These are phyloP conservation scores for Whitmania pigra DNA, from an alignment of 1,140 invertebrate species.

Conservation along the genomic window DNA sequence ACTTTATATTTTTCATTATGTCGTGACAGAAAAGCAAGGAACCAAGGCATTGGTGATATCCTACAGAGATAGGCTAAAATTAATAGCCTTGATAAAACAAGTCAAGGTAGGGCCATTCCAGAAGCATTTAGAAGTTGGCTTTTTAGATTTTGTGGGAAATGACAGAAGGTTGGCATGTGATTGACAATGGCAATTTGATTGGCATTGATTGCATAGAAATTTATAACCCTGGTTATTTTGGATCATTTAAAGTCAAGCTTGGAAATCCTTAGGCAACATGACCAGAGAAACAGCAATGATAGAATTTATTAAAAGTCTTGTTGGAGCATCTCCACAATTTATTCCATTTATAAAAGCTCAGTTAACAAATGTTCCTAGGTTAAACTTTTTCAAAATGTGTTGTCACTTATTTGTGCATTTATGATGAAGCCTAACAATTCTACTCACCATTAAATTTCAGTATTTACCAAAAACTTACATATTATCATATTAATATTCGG, in stretches of 20 bases:
- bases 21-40: not conserved
- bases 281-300: constrained; percentile 71
- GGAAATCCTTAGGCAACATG: constrained; percentile 78
- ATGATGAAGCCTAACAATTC: too few species aligned
- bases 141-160: constrained; percentile 10
- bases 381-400: too few species aligned
- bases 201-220: not conserved
- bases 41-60: constrained; percentile 5
- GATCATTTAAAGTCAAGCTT: constrained; percentile 56
- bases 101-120: not conserved
- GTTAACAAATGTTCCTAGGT: too few species aligned
- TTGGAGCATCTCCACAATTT: constrained; percentile 74
- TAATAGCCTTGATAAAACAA: constrained; percentile 6
- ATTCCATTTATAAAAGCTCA: constrained; percentile 80
- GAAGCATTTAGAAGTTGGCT: not conserved
- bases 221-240: not conserved
- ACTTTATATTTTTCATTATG: not conserved
- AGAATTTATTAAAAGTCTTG: constrained; percentile 74
- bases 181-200: too few species aligned
- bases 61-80: constrained; percentile 8
- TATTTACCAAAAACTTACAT: too few species aligned
- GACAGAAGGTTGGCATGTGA: not conserved
- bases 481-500: too few species aligned
- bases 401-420: too few species aligned
- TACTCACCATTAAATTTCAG: too few species aligned